Evolutionary conservation across 1,140 invertebrate species (phyloP), one percentile per base, ranked within the genome.

Genomic region (Drosophila bocqueti): DNA sequence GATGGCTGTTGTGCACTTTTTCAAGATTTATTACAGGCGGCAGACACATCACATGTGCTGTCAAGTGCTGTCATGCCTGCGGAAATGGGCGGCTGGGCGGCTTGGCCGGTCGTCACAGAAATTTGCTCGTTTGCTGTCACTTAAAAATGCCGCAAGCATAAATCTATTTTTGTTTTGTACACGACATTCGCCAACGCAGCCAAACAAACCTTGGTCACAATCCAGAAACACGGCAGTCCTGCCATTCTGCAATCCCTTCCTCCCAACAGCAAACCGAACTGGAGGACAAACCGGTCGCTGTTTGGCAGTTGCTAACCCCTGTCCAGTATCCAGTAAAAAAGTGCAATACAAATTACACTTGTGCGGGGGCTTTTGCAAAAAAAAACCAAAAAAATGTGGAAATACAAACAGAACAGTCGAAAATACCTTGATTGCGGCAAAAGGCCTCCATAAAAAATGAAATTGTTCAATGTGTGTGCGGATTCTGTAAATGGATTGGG

Each of bases 71-170:
- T 76, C 81, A 76, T 40, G 42, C 61, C 66, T 34, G 24, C 57
- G 45, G 58, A 26, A 64, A 24, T 26, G 45, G 72, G 18, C 26
- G 42, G 43, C 42, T 52, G 46, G 46, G 34, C 24, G 11, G n/a
- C 24, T 24, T n/a, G 74, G 63, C 18, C 46, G 45, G 49, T 74
- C 46, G 68, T 57, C 65, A 68, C 74, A 89, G 64, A 87, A 87
- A 89, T 81, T 89, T 89, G 66, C 84, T 90, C 78, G 81, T 84
- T 89, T 81, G 74, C 85, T 90, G 85, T 89, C 86, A 85, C 85
- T 89, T 90, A 90, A 90, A 85, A 90, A 90, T 90, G 81, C 78
- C 81, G 85, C 85, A 89, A 89, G 85, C 81, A 90, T 90, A 89
- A 90, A 89, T 89, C 81, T 89, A 82, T 89, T 90, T 90, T 90